These are phyloP conservation scores for Dunckerocampus dactyliophorus DNA, from an alignment of 2,113 vertebrate genomes.

Conservation along the genomic window DNA sequence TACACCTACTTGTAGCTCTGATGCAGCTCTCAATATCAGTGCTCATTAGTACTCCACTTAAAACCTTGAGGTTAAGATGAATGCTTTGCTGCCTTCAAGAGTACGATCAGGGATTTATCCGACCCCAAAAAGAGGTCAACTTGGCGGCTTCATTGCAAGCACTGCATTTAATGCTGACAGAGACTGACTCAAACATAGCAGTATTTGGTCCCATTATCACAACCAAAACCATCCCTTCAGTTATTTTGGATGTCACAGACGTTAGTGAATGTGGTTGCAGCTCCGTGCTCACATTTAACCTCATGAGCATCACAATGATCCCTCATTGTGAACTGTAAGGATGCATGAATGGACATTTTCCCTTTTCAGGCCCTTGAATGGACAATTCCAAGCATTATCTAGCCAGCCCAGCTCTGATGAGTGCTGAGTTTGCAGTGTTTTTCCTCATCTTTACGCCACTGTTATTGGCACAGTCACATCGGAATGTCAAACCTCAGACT, in stretches of 20 bases:
- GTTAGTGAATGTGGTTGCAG: neutral
- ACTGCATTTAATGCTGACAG: neutral
- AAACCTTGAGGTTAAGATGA: slow-evolving; percentile 27
- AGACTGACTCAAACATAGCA: neutral
- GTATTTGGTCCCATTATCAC: neutral
- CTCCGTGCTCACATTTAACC: neutral
- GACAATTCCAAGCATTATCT: slow-evolving; percentile 4
- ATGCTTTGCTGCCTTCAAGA: slow-evolving; percentile 14
- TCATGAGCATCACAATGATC: slow-evolving; percentile 9
- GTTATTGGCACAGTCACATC: slow-evolving; percentile 2
- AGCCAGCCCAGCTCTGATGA: slow-evolving; percentile 9
- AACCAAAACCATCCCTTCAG: neutral
- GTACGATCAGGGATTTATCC: slow-evolving; percentile 22
- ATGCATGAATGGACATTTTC: slow-evolving; percentile 16
- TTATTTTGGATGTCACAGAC: neutral
- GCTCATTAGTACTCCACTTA: slow-evolving; percentile 41
- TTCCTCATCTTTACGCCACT: slow-evolving; percentile 7
- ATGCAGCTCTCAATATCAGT: slow-evolving; percentile 32
- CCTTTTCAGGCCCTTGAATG: slow-evolving; percentile 2
- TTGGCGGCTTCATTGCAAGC: slow-evolving; percentile 5
- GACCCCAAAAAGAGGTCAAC: slow-evolving; percentile 19
- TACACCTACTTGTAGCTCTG: slow-evolving; percentile 23
- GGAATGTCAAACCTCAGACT: neutral
- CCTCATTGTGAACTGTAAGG: neutral
- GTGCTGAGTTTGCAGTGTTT: neutral